phyloP scores from a whole-genome alignment of 2,888 invertebrate genomes.

The Zootermopsis nevadensis region DNA sequence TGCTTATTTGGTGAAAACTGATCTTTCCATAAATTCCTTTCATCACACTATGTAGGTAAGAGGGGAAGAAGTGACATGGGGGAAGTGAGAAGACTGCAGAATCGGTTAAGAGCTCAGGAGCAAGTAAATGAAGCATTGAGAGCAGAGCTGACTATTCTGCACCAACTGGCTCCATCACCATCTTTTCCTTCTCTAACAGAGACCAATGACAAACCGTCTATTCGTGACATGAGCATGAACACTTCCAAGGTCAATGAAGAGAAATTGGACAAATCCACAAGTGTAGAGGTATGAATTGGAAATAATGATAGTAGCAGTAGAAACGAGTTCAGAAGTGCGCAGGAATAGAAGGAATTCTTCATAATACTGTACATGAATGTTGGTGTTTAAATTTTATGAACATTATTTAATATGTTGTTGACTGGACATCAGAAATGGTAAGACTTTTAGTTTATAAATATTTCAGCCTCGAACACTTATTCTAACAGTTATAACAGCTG shows the following conservation, averaged over 20 bases:
- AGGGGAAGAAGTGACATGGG: slow-evolving; percentile 24
- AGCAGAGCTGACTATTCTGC: slow-evolving; percentile 58
- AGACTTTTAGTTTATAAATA: no score
- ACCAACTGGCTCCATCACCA: slow-evolving; percentile 43
- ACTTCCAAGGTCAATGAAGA: not conserved
- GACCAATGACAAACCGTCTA: not conserved
- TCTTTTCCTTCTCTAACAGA: not conserved
- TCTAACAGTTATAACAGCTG: no score
- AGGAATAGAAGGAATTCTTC: no score
- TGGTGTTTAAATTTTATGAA: no score
- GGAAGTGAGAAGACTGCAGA: slow-evolving; percentile 55
- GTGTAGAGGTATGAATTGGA: slow-evolving; percentile 21
- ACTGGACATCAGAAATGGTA: no score
- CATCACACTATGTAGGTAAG: not conserved
- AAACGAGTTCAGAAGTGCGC: no score
- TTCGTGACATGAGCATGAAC: not conserved
- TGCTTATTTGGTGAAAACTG: no score
- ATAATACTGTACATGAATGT: no score
- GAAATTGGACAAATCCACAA: slow-evolving; percentile 37
- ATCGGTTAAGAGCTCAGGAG: slow-evolving; percentile 60
- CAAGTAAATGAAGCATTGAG: slow-evolving; percentile 63
- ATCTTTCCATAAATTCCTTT: not conserved
- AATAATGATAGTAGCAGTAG: not conserved
- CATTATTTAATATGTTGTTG: no score
- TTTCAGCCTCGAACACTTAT: no score